Conservation (phyloP, 92 coral and sea anemone genomes). For the Actinernus sp. region DNA sequence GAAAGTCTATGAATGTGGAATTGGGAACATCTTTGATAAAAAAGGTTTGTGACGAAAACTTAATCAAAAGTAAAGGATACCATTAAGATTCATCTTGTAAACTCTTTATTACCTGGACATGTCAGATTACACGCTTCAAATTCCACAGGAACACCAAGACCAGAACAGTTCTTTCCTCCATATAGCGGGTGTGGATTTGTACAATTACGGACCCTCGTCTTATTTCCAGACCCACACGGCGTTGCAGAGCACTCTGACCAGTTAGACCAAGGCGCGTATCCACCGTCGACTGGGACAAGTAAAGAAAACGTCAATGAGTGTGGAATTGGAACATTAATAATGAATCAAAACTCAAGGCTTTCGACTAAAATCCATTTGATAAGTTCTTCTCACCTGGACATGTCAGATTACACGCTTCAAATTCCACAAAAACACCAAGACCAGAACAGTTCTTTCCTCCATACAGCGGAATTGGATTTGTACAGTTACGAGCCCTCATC, state of each 20-base stretch:
- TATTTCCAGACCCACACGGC: constrained; percentile 13
- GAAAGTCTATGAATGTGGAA: no score
- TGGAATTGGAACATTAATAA: no score
- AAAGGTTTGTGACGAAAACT: no score
- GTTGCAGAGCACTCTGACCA: constrained; percentile 16
- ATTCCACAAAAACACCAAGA: background rate
- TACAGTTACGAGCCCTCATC: no score
- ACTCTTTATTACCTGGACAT: background rate
- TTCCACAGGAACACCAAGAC: background rate
- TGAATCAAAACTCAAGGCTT: no score
- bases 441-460: background rate
- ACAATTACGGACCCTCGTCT: constrained; percentile 11
- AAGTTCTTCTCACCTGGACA: no score
- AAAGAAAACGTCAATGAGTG: no score
- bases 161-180: constrained; percentile 14
- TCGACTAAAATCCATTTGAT: no score
- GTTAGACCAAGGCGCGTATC: constrained; percentile 29
- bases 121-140: background rate
- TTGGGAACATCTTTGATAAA: no score
- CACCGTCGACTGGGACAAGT: constrained; percentile 19
- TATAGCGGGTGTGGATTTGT: constrained; percentile 12
- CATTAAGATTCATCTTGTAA: constrained; percentile 37
- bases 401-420: background rate
- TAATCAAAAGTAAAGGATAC: constrained; percentile 21
- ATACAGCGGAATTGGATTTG: no score